Evolutionary conservation across 2,797 vertebrate genomes (phyloP).

Genomic region (Falco concolor): DNA sequence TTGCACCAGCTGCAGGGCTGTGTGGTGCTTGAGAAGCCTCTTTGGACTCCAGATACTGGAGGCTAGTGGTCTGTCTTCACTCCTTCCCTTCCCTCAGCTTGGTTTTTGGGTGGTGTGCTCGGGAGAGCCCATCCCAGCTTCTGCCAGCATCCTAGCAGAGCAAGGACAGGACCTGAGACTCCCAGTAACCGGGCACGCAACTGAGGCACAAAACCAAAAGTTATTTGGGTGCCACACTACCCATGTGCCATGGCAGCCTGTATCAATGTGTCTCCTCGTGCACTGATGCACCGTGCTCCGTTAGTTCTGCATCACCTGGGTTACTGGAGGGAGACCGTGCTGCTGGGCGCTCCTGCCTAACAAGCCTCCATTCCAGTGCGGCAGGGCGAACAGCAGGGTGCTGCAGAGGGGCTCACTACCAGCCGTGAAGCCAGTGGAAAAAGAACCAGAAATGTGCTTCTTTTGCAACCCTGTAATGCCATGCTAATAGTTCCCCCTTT

Average conservation of each 20-base stretch:
- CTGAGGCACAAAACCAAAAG: too few relatives aligned
- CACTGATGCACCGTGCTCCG: too few relatives aligned
- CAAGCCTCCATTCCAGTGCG: too few relatives aligned
- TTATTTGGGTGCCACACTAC: too few relatives aligned
- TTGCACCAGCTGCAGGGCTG: background rate
- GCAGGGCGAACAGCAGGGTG: too few relatives aligned
- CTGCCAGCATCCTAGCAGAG: background rate
- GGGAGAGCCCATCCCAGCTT: background rate
- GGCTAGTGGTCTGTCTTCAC: background rate
- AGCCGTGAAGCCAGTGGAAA: background rate
- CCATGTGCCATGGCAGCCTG: too few relatives aligned
- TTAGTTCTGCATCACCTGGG: too few relatives aligned
- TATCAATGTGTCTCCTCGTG: too few relatives aligned
- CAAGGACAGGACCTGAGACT: background rate
- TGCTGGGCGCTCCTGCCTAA: too few relatives aligned
- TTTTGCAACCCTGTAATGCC: background rate
- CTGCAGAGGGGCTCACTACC: too few relatives aligned
- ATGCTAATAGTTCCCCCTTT: background rate
- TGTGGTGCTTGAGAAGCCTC: background rate
- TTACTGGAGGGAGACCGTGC: too few relatives aligned
- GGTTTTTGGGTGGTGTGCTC: accelerated
- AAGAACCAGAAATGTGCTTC: background rate
- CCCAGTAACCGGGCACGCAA: too few relatives aligned
- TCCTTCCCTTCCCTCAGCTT: background rate
- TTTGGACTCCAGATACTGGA: background rate